Evolutionary conservation across 2,797 vertebrate genomes (phyloP).

Genomic region (Microcaecilia unicolor): DNA sequence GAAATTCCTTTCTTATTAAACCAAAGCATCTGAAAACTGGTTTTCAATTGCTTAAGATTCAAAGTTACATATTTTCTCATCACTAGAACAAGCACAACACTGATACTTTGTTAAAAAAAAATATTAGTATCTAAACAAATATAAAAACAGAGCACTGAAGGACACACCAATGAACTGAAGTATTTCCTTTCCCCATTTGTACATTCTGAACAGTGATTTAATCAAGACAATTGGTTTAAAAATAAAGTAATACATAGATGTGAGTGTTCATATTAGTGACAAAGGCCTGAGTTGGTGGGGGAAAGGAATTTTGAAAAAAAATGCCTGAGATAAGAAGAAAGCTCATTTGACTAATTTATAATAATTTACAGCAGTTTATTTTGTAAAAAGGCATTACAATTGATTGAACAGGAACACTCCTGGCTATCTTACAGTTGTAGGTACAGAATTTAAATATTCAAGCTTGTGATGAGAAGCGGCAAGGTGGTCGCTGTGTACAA

Average conservation of each 20-base stretch:
- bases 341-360: constrained; percentile 92
- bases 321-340: constrained; percentile 77
- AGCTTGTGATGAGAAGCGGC: constrained; percentile 77
- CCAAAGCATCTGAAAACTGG: constrained; percentile 50
- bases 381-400: constrained; percentile 73
- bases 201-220: constrained; percentile 78
- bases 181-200: constrained; percentile 69
- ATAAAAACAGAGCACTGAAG: constrained; percentile 48
- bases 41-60: constrained; percentile 28
- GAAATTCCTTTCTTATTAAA: constrained; percentile 28
- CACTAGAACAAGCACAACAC: constrained; percentile 49
- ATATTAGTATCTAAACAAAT: constrained; percentile 37
- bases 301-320: constrained; percentile 79
- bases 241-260: constrained; percentile 55
- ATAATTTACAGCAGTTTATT: constrained; percentile 85
- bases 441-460: constrained; percentile 98
- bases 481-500: constrained; percentile 79
- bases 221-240: constrained; percentile 63
- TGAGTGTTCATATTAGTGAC: constrained; percentile 58
- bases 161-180: constrained; percentile 54
- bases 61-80: constrained; percentile 21
- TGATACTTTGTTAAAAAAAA: constrained; percentile 39
- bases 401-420: constrained; percentile 65
- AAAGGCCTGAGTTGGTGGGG: constrained; percentile 90
- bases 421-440: constrained; percentile 79